phyloP scores from a whole-genome alignment of 2,113 vertebrate species.

The Tapirus terrestris region DNA sequence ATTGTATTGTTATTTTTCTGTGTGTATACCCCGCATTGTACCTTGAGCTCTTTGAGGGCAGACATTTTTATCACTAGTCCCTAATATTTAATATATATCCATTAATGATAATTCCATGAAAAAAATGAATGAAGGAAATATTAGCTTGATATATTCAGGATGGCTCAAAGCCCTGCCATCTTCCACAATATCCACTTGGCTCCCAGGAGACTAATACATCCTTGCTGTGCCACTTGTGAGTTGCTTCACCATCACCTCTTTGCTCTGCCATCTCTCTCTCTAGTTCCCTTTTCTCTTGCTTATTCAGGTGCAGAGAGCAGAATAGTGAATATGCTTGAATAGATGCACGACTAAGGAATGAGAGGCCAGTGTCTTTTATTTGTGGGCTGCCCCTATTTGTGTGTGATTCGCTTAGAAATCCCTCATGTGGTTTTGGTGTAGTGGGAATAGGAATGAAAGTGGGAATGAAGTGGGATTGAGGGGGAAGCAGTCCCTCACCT shows the following conservation, averaged over 20 bases:
- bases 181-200: no score
- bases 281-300: neutral
- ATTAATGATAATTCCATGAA: neutral
- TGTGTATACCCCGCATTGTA: neutral
- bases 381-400: neutral
- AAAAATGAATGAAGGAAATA: neutral
- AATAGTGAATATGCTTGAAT: no score
- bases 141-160: neutral
- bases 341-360: neutral
- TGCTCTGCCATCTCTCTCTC: neutral
- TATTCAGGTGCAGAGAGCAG: neutral
- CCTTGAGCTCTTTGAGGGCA: neutral
- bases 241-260: neutral
- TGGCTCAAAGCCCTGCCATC: neutral
- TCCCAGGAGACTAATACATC: neutral
- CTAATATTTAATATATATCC: neutral
- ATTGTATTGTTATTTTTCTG: neutral
- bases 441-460: neutral
- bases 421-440: neutral
- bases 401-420: neutral
- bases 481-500: neutral
- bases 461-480: neutral
- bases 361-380: neutral
- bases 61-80: neutral
- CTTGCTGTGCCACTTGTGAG: neutral